Evolutionary conservation across 2,797 vertebrate genomes (phyloP), one percentile per base, ranked within the genome.

Genomic region (Sciurus vulgaris): DNA sequence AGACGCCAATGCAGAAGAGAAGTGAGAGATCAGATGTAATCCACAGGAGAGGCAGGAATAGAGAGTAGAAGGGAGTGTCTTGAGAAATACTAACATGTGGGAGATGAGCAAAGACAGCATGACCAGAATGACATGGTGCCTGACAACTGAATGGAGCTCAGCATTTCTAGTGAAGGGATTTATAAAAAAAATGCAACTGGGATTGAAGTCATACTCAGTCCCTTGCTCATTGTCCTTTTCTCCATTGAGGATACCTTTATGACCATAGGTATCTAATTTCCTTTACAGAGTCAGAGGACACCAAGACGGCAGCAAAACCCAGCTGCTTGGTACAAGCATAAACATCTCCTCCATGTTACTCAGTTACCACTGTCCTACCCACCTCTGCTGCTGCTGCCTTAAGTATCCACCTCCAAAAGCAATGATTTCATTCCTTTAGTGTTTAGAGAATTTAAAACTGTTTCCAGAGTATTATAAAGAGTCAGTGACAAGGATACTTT

Each of bases 401-500:
- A 38, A 76, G 33, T 18, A 70, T 15, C 38, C 20, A 51, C 87
- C 30, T 20, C 61, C 14, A 59, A 92, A 70, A 65, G 15, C 33
- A 54, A n/a, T 11, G 41, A n/a, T 61, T 86, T 73, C 54, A 61
- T 41, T 91, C 86, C 94, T 81, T 92, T 33, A 56, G 59, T 56
- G 90, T 88, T 63, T 26, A 95, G 86, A 96, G 86, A 89, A 83
- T 78, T 79, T 51, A 95, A 93, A 96, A 87, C 17, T 72, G 74
- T 93, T 97, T 74, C 65, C 86, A 95, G 89, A 38, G 33, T 76
- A 90, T 76, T 88, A 35, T 79, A 89, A 94, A 95, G 86, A 28
- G 83, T 93, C 63, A 56, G 56, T 95, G 91, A 96, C 96, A 94
- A 89, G 89, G 81, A 96, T 92, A 93, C 89, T 86, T 88, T 96